Percentiles rank a stretch among this genome's conserved stretches.
Conservation (phyloP, 2,797 vertebrate genomes). For the Echeneis naucrates region DNA sequence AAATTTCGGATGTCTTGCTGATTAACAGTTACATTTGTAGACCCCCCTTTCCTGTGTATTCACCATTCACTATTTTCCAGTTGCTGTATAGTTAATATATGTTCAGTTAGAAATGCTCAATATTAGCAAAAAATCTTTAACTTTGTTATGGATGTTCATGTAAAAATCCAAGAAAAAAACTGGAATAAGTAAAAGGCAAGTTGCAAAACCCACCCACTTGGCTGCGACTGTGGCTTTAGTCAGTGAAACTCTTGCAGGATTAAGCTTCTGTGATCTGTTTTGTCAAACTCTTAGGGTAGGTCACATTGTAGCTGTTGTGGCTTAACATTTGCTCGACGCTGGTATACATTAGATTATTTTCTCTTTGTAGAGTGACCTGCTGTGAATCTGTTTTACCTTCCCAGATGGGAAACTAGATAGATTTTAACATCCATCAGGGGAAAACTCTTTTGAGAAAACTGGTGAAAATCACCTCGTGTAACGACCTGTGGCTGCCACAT, state of each 20-base stretch:
- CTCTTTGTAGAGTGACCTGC: constrained; percentile 4
- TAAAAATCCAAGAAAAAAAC: too few species aligned
- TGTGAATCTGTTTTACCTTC: constrained; percentile 19
- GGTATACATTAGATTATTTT: constrained; percentile 15
- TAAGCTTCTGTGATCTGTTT: constrained; percentile 27
- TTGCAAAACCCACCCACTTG: not conserved
- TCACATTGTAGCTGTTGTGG: constrained; percentile 16
- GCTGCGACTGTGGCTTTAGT: not conserved
- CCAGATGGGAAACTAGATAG: constrained; percentile 37
- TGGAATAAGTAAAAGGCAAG: not conserved
- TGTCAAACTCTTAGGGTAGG: constrained; percentile 7
- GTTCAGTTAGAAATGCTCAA: not conserved
- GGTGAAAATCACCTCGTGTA: constrained; percentile 18
- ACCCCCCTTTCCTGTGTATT: not conserved
- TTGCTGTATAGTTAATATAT: not conserved
- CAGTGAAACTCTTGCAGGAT: constrained; percentile 13
- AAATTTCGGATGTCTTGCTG: not conserved
- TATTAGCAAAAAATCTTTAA: too few species aligned
- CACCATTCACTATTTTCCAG: not conserved
- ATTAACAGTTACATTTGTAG: not conserved
- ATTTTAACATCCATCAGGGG: constrained; percentile 38
- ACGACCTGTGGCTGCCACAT: constrained; percentile 37
- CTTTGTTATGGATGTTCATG: not conserved
- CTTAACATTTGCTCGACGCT: constrained; percentile 6
- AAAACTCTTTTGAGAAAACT: constrained; percentile 46